phyloP scores from a whole-genome alignment of 1,140 invertebrate species.

The Triops longicaudatus region DNA sequence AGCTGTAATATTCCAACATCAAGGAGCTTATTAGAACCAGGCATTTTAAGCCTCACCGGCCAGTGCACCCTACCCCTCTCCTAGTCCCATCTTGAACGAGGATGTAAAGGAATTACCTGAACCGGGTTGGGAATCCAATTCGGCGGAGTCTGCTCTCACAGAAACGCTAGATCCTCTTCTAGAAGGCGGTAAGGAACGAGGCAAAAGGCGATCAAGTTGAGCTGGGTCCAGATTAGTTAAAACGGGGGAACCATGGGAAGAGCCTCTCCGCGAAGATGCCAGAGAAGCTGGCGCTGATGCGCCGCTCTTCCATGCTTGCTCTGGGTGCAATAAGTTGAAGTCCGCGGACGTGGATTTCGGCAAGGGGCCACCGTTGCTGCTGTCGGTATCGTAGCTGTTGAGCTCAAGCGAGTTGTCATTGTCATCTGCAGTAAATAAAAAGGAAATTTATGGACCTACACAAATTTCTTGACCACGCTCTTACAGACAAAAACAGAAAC shows the following conservation, averaged over 20 bases:
- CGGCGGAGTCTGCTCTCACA: neutral
- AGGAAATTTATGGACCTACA: too few species aligned
- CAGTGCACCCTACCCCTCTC: too few species aligned
- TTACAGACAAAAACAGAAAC: too few species aligned
- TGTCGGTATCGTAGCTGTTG: neutral
- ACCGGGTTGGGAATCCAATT: neutral
- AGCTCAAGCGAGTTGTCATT: slow-evolving; percentile 1
- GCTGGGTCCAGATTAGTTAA: slow-evolving; percentile 4
- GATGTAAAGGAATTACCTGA: neutral
- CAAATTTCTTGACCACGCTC: too few species aligned
- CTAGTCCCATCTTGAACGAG: neutral
- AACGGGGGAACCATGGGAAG: slow-evolving; percentile 18
- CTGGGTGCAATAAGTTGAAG: slow-evolving; percentile 25
- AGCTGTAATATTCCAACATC: neutral
- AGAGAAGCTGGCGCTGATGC: slow-evolving; percentile 24
- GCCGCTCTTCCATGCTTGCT: slow-evolving; percentile 12
- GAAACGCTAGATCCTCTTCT: slow-evolving; percentile 21
- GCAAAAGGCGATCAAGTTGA: neutral
- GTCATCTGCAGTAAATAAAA: neutral
- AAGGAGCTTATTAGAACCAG: neutral
- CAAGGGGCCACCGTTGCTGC: neutral
- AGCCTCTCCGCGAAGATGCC: slow-evolving; percentile 24
- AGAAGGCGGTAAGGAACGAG: slow-evolving; percentile 20
- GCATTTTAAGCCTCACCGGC: neutral
- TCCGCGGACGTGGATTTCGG: slow-evolving; percentile 24